phyloP scores from a whole-genome alignment of 2,797 vertebrate species.

The Sebastes aleutianus region DNA sequence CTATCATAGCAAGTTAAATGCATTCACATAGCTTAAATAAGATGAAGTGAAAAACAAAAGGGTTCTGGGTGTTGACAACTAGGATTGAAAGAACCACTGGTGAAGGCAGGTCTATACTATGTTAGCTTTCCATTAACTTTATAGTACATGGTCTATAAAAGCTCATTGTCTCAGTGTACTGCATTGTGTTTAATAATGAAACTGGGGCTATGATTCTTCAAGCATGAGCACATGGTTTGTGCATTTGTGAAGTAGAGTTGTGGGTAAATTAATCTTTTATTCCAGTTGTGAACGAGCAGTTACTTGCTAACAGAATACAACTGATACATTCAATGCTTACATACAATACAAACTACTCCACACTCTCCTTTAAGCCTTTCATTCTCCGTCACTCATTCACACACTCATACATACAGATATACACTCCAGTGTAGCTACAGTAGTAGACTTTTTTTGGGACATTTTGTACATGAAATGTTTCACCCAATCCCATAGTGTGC shows the following conservation, averaged over 20 bases:
- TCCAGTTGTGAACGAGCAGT: slow-evolving; percentile 8
- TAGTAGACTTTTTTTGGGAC: slow-evolving; percentile 13
- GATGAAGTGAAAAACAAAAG: background rate
- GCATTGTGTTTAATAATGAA: slow-evolving; percentile 6
- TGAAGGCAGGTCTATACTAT: background rate
- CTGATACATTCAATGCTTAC: background rate
- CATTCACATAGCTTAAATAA: background rate
- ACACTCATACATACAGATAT: slow-evolving; percentile 5
- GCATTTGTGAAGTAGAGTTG: slow-evolving; percentile 46
- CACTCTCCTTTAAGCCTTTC: background rate
- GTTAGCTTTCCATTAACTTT: background rate
- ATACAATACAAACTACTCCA: background rate
- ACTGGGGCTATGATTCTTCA: background rate
- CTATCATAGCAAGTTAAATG: background rate
- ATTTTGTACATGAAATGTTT: slow-evolving; percentile 33
- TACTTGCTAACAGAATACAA: slow-evolving; percentile 12
- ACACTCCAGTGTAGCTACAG: background rate
- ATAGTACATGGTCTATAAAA: background rate
- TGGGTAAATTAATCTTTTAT: background rate
- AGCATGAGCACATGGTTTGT: slow-evolving; percentile 53
- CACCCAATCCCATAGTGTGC: slow-evolving; percentile 40
- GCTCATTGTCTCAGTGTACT: background rate
- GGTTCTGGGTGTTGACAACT: background rate
- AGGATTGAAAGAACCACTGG: background rate
- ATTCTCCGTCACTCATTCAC: background rate